Percentiles rank a stretch among this genome's conserved stretches.
phyloP scores from a whole-genome alignment of 2,888 invertebrate genomes.

The Caenorhabditis sp. region DNA sequence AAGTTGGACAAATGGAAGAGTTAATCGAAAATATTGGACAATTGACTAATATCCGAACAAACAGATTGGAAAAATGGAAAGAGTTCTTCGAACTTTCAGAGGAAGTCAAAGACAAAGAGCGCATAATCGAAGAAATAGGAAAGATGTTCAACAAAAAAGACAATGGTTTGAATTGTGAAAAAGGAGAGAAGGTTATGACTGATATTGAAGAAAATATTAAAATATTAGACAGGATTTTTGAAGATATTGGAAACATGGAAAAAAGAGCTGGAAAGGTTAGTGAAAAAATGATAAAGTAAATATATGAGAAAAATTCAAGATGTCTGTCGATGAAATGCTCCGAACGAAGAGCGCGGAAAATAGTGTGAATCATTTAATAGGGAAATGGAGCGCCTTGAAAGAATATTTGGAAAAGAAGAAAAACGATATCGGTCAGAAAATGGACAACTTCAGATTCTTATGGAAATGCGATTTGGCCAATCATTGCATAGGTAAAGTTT shows the following conservation, averaged over 20 bases:
- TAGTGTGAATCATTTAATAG: conserved; percentile 7
- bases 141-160: not conserved
- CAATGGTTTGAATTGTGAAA: not conserved
- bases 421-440: conserved; percentile 8
- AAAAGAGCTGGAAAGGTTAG: conserved; percentile 6
- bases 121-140: conserved; percentile 13
- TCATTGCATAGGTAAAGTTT: conserved; percentile 21
- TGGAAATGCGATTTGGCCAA: conserved; percentile 20
- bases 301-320: not conserved
- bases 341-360: conserved; percentile 18
- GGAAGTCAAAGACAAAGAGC: conserved; percentile 28
- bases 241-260: conserved; percentile 13
- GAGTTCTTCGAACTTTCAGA: conserved; percentile 15
- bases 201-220: conserved; percentile 23
- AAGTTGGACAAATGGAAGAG: conserved; percentile 18
- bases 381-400: not conserved
- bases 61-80: conserved; percentile 23
- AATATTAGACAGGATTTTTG: conserved; percentile 9
- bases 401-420: conserved; percentile 6
- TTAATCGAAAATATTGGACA: conserved; percentile 22
- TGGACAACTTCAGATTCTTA: conserved; percentile 17
- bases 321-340: conserved; percentile 17
- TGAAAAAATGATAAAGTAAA: too few species aligned
- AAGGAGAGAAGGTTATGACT: conserved; percentile 13
- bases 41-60: conserved; percentile 22